Conservation (phyloP, 1,140 invertebrate genomes). For the Ceratitis capitata region DNA sequence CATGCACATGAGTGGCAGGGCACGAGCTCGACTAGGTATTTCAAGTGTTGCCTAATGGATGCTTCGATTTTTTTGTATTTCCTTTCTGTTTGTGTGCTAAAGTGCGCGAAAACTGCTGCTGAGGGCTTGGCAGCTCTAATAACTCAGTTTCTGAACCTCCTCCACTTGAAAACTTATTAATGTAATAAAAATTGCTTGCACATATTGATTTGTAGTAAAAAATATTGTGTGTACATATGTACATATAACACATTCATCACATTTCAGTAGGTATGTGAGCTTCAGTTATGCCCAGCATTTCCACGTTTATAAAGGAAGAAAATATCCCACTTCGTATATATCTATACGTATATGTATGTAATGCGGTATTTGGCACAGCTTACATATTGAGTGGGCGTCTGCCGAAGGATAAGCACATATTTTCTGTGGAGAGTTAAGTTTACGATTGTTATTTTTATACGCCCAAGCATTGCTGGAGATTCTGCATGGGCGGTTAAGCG, state of each 20-base stretch:
- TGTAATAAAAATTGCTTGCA: not conserved
- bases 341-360: not conserved
- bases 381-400: not conserved
- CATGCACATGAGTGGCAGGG: not conserved
- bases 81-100: not conserved
- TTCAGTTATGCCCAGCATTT: too few relatives aligned
- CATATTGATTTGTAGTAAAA: not conserved
- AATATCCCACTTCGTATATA: not conserved
- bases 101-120: not conserved
- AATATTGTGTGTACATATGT: not conserved
- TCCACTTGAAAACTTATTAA: not conserved
- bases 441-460: not conserved
- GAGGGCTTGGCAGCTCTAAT: not conserved
- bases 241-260: not conserved
- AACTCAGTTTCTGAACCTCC: not conserved
- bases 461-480: not conserved
- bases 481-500: constrained; percentile 44
- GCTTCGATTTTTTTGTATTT: constrained; percentile 2
- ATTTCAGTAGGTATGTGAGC: not conserved
- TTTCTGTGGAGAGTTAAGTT: not conserved
- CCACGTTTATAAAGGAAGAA: too few relatives aligned
- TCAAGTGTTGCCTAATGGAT: constrained; percentile 34
- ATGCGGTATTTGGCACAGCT: too few relatives aligned
- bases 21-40: constrained; percentile 17
- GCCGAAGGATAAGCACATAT: not conserved